Conservation (phyloP, 2,888 invertebrate species). For the Unio pictorum region DNA sequence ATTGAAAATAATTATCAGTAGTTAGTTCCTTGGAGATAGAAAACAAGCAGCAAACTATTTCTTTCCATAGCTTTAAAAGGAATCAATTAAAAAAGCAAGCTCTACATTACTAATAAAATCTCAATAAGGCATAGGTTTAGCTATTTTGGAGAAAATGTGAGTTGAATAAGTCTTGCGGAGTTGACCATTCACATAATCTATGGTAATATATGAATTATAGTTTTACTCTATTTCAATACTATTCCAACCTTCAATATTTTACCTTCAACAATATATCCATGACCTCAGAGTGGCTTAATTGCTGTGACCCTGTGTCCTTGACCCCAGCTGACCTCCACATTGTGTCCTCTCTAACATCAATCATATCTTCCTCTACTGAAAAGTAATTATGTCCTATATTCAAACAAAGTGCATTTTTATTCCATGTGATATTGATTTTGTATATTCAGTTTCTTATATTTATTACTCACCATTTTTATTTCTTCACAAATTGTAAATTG, state of each 20-base stretch:
- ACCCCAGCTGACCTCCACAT: conserved; percentile 16
- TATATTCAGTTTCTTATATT: no score
- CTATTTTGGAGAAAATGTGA: neutral
- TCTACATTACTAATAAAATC: no score
- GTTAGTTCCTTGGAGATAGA: no score
- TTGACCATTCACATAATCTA: neutral
- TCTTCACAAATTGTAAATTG: no score
- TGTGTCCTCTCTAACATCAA: conserved; percentile 11
- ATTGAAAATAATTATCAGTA: neutral
- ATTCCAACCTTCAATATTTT: no score
- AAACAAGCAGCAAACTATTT: no score
- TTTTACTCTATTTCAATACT: no score
- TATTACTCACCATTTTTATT: no score
- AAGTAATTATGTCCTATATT: neutral
- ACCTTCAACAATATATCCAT: no score
- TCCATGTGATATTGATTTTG: neutral
- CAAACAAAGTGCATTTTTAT: neutral
- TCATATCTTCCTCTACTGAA: conserved; percentile 25
- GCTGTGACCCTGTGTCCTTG: conserved; percentile 20
- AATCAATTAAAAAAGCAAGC: neutral
- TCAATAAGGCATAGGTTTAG: neutral
- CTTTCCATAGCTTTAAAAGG: no score
- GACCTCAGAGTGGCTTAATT: conserved; percentile 11
- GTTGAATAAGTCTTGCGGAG: neutral
- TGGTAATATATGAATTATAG: no score